These are phyloP conservation scores for Sminthurinus aureus DNA, from an alignment of 2,888 invertebrate genomes.

Conservation along the genomic window DNA sequence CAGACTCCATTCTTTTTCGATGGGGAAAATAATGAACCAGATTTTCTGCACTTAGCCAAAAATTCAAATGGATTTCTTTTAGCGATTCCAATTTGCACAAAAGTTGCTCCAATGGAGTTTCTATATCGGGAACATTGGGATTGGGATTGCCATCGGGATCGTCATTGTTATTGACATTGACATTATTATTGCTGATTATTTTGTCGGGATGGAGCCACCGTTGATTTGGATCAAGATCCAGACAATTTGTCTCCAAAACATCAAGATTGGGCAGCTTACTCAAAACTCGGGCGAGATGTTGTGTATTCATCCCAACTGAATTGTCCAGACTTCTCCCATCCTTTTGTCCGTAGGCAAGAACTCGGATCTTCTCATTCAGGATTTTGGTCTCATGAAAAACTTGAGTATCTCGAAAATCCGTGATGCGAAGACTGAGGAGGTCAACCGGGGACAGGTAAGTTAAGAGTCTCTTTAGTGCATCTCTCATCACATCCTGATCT, in stretches of 20 bases:
- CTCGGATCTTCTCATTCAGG: background rate
- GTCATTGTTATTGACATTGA: background rate
- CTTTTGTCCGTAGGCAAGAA: too few species aligned
- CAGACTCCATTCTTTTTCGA: background rate
- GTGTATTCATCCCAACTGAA: background rate
- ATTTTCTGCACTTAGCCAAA: background rate
- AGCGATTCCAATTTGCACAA: background rate
- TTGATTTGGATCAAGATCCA: background rate
- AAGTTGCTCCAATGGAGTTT: background rate
- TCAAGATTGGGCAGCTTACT: background rate
- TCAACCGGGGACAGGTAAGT: background rate
- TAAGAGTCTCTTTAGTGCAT: background rate
- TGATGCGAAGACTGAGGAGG: background rate
- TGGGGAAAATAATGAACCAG: background rate
- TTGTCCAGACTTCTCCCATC: too few species aligned
- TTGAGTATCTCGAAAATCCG: background rate
- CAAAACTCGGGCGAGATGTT: background rate
- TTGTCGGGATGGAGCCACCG: background rate
- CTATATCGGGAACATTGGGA: too few species aligned
- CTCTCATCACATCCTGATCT: background rate
- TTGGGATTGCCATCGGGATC: too few species aligned
- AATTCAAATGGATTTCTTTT: background rate
- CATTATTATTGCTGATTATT: too few species aligned
- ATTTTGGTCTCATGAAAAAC: background rate
- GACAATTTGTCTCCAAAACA: background rate